phyloP scores from a whole-genome alignment of 2,888 invertebrate species.

The Galerucella calmariensis region DNA sequence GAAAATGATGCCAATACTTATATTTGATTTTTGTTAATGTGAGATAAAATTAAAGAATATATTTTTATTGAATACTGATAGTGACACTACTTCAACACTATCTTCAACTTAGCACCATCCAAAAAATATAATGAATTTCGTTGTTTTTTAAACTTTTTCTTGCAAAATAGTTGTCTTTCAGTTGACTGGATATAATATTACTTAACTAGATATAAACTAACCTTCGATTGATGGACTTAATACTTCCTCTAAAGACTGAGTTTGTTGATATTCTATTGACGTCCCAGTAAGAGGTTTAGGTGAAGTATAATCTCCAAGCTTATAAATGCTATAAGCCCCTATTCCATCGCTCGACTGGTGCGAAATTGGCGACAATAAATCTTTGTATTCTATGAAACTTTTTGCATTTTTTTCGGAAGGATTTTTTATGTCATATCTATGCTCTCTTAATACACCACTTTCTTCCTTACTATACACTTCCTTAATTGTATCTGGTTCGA shows the following conservation, averaged over 20 bases:
- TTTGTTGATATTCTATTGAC: background rate
- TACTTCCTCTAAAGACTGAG: background rate
- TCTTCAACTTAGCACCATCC: too few species aligned
- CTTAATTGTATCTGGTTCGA: background rate
- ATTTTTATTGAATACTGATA: too few species aligned
- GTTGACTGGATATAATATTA: background rate
- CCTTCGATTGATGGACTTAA: background rate
- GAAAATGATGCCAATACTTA: too few species aligned
- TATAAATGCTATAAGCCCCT: conserved; percentile 1
- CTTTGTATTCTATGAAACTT: background rate
- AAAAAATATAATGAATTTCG: too few species aligned
- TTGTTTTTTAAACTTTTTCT: too few species aligned
- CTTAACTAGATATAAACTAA: background rate
- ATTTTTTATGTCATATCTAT: background rate
- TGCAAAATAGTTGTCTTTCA: too few species aligned
- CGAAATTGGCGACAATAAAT: background rate
- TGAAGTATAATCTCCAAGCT: background rate
- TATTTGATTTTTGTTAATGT: too few species aligned
- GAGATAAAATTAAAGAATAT: too few species aligned
- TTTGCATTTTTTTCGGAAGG: background rate
- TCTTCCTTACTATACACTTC: background rate
- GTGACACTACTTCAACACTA: too few species aligned
- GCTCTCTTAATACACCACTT: background rate
- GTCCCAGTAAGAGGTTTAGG: background rate
- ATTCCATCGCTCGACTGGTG: background rate